Percentiles rank a stretch among this genome's conserved stretches.
Evolutionary conservation across 2,888 invertebrate species (phyloP).

Genomic region (Apodemia zela): DNA sequence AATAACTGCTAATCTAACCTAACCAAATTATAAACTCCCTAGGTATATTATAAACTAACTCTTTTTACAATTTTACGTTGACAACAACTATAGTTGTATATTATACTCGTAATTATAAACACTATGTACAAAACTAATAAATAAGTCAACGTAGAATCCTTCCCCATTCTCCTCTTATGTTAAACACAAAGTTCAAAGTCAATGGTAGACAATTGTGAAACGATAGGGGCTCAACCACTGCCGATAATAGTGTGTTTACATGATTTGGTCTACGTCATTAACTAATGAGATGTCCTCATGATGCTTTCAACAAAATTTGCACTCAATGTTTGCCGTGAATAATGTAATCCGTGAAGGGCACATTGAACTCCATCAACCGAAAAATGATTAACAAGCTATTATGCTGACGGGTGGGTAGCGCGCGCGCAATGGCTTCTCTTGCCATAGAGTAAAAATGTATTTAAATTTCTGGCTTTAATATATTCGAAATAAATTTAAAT

Average conservation of each 20-base stretch:
- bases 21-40: too few relatives aligned
- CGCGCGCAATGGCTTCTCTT: conserved; percentile 68
- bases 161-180: conserved; percentile 17
- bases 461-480: background rate
- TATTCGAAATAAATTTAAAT: background rate
- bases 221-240: conserved; percentile 49
- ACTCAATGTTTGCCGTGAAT: conserved; percentile 60
- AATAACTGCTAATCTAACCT: too few relatives aligned
- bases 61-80: too few relatives aligned
- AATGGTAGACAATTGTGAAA: conserved; percentile 50
- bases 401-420: conserved; percentile 74
- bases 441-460: conserved; percentile 43
- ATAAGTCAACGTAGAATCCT: background rate
- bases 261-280: conserved; percentile 29
- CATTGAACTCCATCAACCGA: conserved; percentile 76
- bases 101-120: background rate
- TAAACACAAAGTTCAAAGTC: conserved; percentile 65
- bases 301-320: conserved; percentile 45
- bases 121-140: background rate
- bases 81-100: too few relatives aligned
- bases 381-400: conserved; percentile 80
- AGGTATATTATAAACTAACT: too few relatives aligned
- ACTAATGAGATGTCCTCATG: conserved; percentile 18
- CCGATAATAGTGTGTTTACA: conserved; percentile 35
- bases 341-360: conserved; percentile 62